phyloP scores from a whole-genome alignment of 1,140 invertebrate species.

The Camponotus floridanus region DNA sequence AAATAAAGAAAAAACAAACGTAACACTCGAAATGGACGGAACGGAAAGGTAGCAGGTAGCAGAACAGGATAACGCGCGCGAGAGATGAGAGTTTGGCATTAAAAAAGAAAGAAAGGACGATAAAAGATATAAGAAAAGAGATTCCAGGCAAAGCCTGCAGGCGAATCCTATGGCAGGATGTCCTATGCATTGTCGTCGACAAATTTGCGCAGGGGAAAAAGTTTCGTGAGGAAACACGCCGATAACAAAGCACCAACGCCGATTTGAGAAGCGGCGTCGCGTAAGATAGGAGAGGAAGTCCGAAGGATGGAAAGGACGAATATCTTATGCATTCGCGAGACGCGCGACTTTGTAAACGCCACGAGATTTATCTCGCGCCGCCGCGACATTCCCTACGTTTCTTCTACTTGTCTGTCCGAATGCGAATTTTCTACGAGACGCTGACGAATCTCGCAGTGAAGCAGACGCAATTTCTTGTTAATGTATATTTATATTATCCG shows the following conservation, averaged over 20 bases:
- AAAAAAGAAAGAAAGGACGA: constrained; percentile 16
- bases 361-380: constrained; percentile 37
- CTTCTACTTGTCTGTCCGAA: not conserved
- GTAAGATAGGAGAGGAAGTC: constrained; percentile 38
- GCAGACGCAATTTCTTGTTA: no score
- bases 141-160: constrained; percentile 33
- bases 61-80: not conserved
- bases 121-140: constrained; percentile 11
- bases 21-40: constrained; percentile 11
- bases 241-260: constrained; percentile 52
- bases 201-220: constrained; percentile 59
- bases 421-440: not conserved
- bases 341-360: constrained; percentile 48
- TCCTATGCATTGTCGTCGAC: constrained; percentile 45
- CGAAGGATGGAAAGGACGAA: constrained; percentile 20
- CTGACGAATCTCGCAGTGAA: not conserved
- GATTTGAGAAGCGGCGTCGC: constrained; percentile 50
- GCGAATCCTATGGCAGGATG: constrained; percentile 22
- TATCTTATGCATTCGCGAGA: constrained; percentile 48
- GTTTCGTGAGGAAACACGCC: constrained; percentile 46
- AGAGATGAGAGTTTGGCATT: constrained; percentile 34
- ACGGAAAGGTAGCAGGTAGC: not conserved
- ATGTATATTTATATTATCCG: constrained; percentile 11
- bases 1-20: not conserved
- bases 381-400: constrained; percentile 9